Conservation (phyloP, 2,888 invertebrate species). For the Ypsolopha scabrella region DNA sequence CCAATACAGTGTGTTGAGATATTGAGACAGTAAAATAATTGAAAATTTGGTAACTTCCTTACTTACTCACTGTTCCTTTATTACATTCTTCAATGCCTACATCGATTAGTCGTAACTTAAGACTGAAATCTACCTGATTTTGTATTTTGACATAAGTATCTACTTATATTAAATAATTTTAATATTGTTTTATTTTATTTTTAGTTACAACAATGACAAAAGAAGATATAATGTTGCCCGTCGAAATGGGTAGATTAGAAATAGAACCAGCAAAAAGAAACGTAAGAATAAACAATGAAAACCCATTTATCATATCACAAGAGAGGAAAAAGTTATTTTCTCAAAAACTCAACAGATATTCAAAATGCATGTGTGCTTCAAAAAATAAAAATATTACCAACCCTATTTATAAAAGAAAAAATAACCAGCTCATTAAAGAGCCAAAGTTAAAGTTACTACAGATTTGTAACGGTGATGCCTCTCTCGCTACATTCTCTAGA, state of each 20-base stretch:
- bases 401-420: conserved; percentile 46
- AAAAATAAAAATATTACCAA: conserved; percentile 27
- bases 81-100: too few relatives aligned
- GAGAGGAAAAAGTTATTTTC: conserved; percentile 17
- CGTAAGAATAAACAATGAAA: conserved; percentile 31
- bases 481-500: conserved; percentile 3
- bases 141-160: too few relatives aligned
- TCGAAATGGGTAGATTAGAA: conserved; percentile 67
- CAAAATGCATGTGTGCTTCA: conserved; percentile 35
- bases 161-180: not conserved
- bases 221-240: conserved; percentile 60
- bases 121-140: too few relatives aligned
- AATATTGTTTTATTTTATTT: not conserved
- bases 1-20: too few relatives aligned
- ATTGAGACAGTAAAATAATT: too few relatives aligned
- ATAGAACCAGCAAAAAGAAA: conserved; percentile 55
- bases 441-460: conserved; percentile 66
- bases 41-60: too few relatives aligned
- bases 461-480: conserved; percentile 17
- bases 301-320: conserved; percentile 31
- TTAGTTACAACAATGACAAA: conserved; percentile 36
- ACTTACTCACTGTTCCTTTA: too few relatives aligned
- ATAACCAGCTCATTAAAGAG: conserved; percentile 64
- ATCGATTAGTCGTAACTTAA: too few relatives aligned
- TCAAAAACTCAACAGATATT: conserved; percentile 19